Base-by-base conservation (phyloP, 2,113 vertebrate species). In the Dasypus novemcinctus region DNA sequence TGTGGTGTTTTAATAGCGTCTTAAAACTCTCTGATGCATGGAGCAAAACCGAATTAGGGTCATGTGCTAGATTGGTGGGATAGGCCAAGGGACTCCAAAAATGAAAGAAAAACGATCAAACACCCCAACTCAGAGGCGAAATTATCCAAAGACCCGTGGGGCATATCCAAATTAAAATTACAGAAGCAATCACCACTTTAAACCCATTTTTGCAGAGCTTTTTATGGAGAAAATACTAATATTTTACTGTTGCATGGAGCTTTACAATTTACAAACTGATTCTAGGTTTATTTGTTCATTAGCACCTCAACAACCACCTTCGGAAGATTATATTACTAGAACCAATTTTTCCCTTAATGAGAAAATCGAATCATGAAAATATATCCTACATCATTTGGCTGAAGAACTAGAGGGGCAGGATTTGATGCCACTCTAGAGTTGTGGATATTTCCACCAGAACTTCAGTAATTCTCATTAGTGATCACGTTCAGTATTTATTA, bases 1-100 rank as follows among this genome's bases (percentile, higher is more conserved):
- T 97, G 97, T 98, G 97, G 96, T 95, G 88, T 95, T 98, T 97
- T 98, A 97, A 97, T 98, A 97, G 97, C 97, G 96, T 96, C 96
- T 98, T 98, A 97, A 98, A 98, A 95, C 93, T 97, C 92, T 97
- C 95, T 97, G 97, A 97, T 95, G 97, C 96, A 96, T 94, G 91
- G 90, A 97, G 85, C 85, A 96, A 95, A 96, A 96, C 97, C 11
- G 91, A 97, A 95, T 94, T 93, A 96, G 92, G 82, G 94, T 97
- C 96, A 97, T 95, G 97, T 97, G 96, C 92, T 96, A 97, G 87
- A 92, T 89, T 96, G 92, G 74, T 57, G 52, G 92, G 96, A 94
- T 94, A 86, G 91, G 96, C 95, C 97, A 96, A 94, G 68, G 31
- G 64, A 54, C 78, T 81, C 90, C 46, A 57, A 96, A 92, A 93